A percentile compares a stretch with the other conserved stretches of the same genome.
Conservation (phyloP, 2,797 vertebrate genomes). For the Botia kubotai region DNA sequence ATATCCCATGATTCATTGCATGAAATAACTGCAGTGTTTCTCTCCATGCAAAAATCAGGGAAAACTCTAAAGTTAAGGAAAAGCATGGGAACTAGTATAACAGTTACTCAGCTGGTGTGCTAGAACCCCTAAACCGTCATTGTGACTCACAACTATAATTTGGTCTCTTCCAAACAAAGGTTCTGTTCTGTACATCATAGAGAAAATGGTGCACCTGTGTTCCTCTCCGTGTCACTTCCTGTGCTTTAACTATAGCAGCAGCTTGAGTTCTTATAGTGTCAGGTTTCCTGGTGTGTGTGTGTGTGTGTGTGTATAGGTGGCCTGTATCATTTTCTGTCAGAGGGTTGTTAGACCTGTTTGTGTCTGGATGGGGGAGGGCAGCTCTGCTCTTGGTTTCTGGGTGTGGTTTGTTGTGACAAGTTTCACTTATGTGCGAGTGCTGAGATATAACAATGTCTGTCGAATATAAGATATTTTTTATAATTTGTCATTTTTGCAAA, state of each 20-base stretch:
- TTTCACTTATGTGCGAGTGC: constrained; percentile 37
- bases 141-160: constrained; percentile 16
- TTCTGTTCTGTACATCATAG: background rate
- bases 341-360: constrained; percentile 58
- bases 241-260: background rate
- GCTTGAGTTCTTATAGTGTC: background rate
- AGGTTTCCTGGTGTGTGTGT: background rate
- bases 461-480: background rate
- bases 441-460: background rate
- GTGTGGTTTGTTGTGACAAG: constrained; percentile 66
- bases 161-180: background rate
- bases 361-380: constrained; percentile 55
- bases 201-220: constrained; percentile 5
- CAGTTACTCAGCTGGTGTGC: background rate
- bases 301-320: background rate
- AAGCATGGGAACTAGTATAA: no score
- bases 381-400: constrained; percentile 70
- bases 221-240: background rate
- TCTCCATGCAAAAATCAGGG: no score
- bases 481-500: background rate
- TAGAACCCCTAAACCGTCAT: background rate
- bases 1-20: no score
- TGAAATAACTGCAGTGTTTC: no score
- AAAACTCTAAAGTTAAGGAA: background rate
- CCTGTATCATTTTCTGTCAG: background rate